Conservation (phyloP, 2,113 vertebrate genomes). For the Ginglymostoma cirratum region DNA sequence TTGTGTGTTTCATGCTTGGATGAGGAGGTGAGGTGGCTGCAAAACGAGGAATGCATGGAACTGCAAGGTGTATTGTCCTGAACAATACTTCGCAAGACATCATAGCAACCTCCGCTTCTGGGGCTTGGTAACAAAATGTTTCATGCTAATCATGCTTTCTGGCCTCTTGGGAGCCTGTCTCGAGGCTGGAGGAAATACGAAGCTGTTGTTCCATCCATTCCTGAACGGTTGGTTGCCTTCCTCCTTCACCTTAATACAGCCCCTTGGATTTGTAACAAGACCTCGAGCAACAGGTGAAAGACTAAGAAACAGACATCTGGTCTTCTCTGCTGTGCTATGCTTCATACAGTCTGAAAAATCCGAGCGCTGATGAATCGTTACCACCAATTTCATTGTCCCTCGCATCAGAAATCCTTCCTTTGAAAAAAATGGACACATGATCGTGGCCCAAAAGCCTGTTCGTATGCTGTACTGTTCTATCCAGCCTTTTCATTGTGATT, state of each 20-base stretch:
- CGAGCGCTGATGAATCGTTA: not conserved
- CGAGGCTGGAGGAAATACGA: not conserved
- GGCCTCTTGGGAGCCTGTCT: not conserved
- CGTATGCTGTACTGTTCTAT: not conserved
- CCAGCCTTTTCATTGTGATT: no score
- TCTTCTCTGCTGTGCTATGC: not conserved
- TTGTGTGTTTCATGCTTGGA: not conserved
- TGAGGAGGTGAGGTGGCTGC: not conserved
- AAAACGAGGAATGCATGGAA: not conserved
- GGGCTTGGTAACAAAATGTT: not conserved
- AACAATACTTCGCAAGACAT: not conserved
- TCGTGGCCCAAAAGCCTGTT: no score
- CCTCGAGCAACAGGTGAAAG: no score
- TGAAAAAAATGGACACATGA: not conserved
- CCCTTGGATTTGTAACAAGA: no score
- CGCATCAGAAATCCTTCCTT: not conserved
- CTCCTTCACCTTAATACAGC: not conserved
- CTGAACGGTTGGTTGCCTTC: not conserved
- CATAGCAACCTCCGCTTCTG: no score
- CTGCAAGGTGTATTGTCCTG: not conserved
- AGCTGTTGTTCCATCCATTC: not conserved
- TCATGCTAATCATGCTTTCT: not conserved
- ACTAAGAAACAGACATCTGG: not conserved
- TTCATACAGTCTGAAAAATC: not conserved
- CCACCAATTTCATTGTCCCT: not conserved